Conservation (phyloP, 2,888 invertebrate species). For the Nemoura dubitans region DNA sequence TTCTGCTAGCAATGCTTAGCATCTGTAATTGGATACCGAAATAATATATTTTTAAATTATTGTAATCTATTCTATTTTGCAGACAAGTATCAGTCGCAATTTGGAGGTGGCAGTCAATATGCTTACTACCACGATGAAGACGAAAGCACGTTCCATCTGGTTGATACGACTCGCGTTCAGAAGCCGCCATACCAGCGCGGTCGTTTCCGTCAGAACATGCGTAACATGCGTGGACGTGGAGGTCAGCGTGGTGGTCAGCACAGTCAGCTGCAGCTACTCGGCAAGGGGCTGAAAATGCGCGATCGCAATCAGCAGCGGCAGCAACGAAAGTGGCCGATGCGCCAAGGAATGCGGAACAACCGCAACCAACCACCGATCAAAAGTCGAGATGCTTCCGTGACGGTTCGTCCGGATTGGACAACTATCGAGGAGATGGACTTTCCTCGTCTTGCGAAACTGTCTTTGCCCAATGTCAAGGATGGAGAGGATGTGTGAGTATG, state of each 20-base stretch:
- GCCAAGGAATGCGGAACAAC: constrained; percentile 67
- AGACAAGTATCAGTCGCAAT: constrained; percentile 92
- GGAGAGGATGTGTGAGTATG: constrained; percentile 67
- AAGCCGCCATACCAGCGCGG: constrained; percentile 94
- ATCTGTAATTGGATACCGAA: not conserved
- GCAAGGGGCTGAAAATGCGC: constrained; percentile 72
- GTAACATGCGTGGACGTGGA: constrained; percentile 75
- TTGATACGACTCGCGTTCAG: constrained; percentile 90
- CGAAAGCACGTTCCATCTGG: constrained; percentile 97
- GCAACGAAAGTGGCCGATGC: constrained; percentile 77
- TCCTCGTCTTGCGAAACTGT: constrained; percentile 90
- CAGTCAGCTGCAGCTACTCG: constrained; percentile 81
- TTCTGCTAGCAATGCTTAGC: not conserved
- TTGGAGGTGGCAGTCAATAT: constrained; percentile 95
- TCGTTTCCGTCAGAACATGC: constrained; percentile 82
- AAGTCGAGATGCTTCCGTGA: constrained; percentile 95
- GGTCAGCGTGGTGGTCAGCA: constrained; percentile 72
- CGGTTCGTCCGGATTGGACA: constrained; percentile 94
- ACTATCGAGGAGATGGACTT: constrained; percentile 99
- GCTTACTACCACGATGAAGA: constrained; percentile 99
- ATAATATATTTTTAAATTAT: not conserved
- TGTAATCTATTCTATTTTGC: constrained; percentile 51
- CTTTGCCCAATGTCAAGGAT: constrained; percentile 89
- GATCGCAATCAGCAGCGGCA: constrained; percentile 57
- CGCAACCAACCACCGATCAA: constrained; percentile 82